Evolutionary conservation across 2,797 vertebrate genomes (phyloP), one percentile per base, ranked within the genome.

Genomic region (Sandelia bainsii): DNA sequence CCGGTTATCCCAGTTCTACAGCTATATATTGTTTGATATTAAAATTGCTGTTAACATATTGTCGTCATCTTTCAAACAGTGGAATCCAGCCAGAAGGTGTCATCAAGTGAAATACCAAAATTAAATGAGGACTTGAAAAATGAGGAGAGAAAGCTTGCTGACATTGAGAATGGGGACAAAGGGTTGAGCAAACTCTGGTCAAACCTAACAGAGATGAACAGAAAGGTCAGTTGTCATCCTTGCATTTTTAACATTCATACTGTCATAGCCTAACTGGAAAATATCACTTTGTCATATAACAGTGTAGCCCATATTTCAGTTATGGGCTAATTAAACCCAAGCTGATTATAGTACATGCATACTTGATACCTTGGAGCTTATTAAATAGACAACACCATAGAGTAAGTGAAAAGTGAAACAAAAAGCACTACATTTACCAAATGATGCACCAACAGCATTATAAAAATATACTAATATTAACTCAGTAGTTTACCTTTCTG

Each of bases 131-230:
- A 99, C 69, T 89, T 99, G 77, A 96, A 98, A 85, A 92, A 88
- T 76, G 95, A 95, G 68, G 95, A 98, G 86, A 95, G 91, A 77
- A 93, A 93, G 48, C 90, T 99, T 23, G 96, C 97, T 13, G 94
- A 97, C 61, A 90, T 98, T 46, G 95, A 97, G 69, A 96, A 88
- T 40, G 98, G 98, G 66, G 96, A 97, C 51, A 93, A 90, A 57
- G 97, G 98, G 7, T 83, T 99, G 80, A 95, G 60, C 87, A 97
- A 94, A 89, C 90, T 98, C 63, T 99, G 98, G 98, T 93, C 94
- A 68, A 99, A 99, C 89, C 94, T 99, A 39, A 99, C 97, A 49
- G 97, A 98, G 77, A 96, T 98, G 66, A 96, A 96, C 86, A 96
- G 93, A 86, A 98, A 99, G 97, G 98, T 99, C 86, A 65, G 89